Percentiles rank a stretch among this genome's conserved stretches.
phyloP scores from a whole-genome alignment of 2,797 vertebrate species.

The Sandelia bainsii region DNA sequence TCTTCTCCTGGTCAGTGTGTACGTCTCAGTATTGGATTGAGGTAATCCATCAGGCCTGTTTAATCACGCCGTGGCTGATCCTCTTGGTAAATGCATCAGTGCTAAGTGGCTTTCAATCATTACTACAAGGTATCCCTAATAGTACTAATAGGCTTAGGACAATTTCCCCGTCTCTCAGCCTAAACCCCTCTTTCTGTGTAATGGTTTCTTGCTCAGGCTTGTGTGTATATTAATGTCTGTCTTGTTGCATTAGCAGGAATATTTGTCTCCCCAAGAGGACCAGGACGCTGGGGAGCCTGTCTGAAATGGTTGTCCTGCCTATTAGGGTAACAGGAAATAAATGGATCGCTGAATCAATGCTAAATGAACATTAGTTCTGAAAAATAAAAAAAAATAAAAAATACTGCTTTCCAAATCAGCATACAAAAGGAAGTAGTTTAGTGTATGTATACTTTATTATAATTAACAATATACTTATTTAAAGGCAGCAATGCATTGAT shows the following conservation, averaged over 20 bases:
- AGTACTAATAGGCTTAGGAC: slow-evolving; percentile 74
- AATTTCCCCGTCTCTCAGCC: slow-evolving; percentile 44
- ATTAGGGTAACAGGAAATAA: slow-evolving; percentile 54
- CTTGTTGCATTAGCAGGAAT: slow-evolving; percentile 62
- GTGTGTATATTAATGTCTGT: slow-evolving; percentile 53
- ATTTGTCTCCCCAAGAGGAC: slow-evolving; percentile 44
- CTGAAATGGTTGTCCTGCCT: slow-evolving; percentile 34
- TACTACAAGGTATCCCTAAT: slow-evolving; percentile 69
- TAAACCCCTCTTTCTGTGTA: slow-evolving; percentile 27
- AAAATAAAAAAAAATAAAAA: slow-evolving; percentile 24
- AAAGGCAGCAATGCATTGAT: background rate
- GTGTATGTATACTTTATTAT: background rate
- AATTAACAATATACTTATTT: background rate
- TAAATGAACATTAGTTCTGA: slow-evolving; percentile 34
- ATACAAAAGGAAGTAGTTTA: background rate
- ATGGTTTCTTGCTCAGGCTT: slow-evolving; percentile 44
- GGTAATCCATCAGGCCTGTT: slow-evolving; percentile 72
- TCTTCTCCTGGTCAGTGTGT: slow-evolving; percentile 19
- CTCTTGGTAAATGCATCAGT: slow-evolving; percentile 72
- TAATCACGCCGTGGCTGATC: slow-evolving; percentile 71
- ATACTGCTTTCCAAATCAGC: slow-evolving; percentile 15
- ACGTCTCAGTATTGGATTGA: slow-evolving; percentile 41
- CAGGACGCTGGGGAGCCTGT: slow-evolving; percentile 20
- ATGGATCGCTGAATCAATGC: slow-evolving; percentile 62
- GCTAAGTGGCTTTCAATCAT: slow-evolving; percentile 78